phyloP scores from a whole-genome alignment of 2,888 invertebrate species.

The Papilio elwesi region DNA sequence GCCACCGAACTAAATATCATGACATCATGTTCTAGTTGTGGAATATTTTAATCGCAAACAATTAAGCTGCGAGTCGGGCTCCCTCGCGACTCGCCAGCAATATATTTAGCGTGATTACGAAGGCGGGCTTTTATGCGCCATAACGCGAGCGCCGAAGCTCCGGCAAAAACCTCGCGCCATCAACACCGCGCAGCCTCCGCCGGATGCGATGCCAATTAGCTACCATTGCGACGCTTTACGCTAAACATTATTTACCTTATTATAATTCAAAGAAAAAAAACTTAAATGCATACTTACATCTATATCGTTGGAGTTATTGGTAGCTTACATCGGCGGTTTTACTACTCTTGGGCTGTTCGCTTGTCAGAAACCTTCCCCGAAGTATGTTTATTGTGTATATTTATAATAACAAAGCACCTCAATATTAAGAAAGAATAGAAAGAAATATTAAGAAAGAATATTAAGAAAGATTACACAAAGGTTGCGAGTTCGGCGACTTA shows the following conservation, averaged over 20 bases:
- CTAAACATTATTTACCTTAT: constrained; percentile 42
- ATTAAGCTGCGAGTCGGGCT: constrained; percentile 50
- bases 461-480: too few relatives aligned
- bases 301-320: background rate
- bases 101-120: constrained; percentile 68
- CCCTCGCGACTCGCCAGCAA: constrained; percentile 55
- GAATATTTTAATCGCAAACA: constrained; percentile 54
- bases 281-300: background rate
- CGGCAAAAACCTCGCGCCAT: constrained; percentile 70
- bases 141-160: constrained; percentile 66
- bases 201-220: constrained; percentile 67
- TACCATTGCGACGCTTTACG: constrained; percentile 61
- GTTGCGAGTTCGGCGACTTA: too few relatives aligned
- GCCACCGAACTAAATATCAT: constrained; percentile 26
- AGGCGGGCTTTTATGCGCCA: constrained; percentile 65
- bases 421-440: too few relatives aligned
- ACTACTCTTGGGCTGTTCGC: too few relatives aligned
- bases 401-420: too few relatives aligned
- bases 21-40: constrained; percentile 40
- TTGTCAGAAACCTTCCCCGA: too few relatives aligned
- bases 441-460: too few relatives aligned
- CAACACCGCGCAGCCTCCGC: constrained; percentile 61
- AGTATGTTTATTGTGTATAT: too few relatives aligned
- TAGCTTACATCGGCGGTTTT: too few relatives aligned
- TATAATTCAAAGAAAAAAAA: constrained; percentile 1